Percentiles rank a stretch among this genome's conserved stretches.
phyloP scores from a whole-genome alignment of 1,140 invertebrate genomes.

The Trypoxylus dichotomus region DNA sequence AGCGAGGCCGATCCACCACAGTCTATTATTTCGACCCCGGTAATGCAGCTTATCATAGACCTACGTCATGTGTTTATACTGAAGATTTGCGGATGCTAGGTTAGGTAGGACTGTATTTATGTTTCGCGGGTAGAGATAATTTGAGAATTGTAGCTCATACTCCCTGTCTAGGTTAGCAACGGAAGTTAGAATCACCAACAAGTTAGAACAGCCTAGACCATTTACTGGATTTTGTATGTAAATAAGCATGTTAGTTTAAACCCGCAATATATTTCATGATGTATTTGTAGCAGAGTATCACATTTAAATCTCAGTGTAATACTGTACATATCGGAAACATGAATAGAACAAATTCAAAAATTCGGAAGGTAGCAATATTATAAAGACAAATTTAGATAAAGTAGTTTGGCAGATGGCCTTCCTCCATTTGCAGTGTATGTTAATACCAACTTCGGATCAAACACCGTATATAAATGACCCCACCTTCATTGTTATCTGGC shows the following conservation, averaged over 20 bases:
- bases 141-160: not conserved
- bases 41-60: slow-evolving; percentile 23
- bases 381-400: too few species aligned
- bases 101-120: not conserved
- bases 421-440: too few species aligned
- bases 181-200: not conserved
- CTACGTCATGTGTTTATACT: slow-evolving; percentile 27
- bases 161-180: not conserved
- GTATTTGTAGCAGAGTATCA: too few species aligned
- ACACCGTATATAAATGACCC: too few species aligned
- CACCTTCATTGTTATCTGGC: too few species aligned
- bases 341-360: too few species aligned
- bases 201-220: not conserved
- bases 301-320: too few species aligned
- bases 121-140: not conserved
- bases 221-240: not conserved
- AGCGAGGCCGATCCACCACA: slow-evolving; percentile 32
- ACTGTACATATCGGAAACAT: too few species aligned
- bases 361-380: too few species aligned
- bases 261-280: not conserved
- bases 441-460: too few species aligned
- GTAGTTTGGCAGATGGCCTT: too few species aligned
- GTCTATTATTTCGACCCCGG: slow-evolving; percentile 29
- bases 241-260: not conserved
- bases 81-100: slow-evolving; percentile 14